A percentile compares a stretch with the other conserved stretches of the same genome.
These are phyloP conservation scores for Nesoenas mayeri DNA, from an alignment of 2,113 vertebrate species.

Conservation along the genomic window DNA sequence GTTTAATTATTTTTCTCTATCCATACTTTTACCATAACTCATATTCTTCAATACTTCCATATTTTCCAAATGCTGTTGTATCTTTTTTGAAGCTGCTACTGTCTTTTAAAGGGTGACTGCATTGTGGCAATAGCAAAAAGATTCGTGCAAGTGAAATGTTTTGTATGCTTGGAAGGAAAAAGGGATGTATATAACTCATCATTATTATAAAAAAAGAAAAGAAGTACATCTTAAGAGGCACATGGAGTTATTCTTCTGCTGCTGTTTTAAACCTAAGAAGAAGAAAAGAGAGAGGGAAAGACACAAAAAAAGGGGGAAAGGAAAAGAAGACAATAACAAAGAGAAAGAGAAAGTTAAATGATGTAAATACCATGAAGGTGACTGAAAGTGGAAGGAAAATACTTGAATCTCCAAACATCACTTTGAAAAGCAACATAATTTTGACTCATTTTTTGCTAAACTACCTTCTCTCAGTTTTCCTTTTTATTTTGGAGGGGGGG, in stretches of 20 bases:
- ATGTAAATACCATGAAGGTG: slow-evolving; percentile 17
- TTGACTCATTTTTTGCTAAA: not conserved
- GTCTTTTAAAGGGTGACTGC: not conserved
- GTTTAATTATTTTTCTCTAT: not conserved
- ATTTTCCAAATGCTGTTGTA: not conserved
- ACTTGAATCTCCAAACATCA: not conserved
- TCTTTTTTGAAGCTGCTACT: not conserved
- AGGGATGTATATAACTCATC: not conserved
- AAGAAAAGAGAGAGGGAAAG: slow-evolving; percentile 47
- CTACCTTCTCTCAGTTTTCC: not conserved
- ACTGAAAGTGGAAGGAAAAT: slow-evolving; percentile 4
- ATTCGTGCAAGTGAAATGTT: not conserved
- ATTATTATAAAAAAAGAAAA: not conserved
- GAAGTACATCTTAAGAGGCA: slow-evolving; percentile 23
- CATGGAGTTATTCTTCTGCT: slow-evolving; percentile 32
- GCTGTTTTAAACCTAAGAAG: slow-evolving; percentile 55
- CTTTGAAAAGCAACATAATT: not conserved
- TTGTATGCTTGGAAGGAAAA: not conserved
- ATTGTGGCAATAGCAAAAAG: not conserved
- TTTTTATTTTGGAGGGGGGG: not conserved
- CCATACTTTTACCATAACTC: not conserved
- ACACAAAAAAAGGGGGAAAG: slow-evolving; percentile 4
- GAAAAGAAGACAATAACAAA: slow-evolving; percentile 44
- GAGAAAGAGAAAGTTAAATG: slow-evolving; percentile 54
- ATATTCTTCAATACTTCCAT: not conserved